Conservation (phyloP, 2,113 vertebrate genomes). For the Nestor notabilis region DNA sequence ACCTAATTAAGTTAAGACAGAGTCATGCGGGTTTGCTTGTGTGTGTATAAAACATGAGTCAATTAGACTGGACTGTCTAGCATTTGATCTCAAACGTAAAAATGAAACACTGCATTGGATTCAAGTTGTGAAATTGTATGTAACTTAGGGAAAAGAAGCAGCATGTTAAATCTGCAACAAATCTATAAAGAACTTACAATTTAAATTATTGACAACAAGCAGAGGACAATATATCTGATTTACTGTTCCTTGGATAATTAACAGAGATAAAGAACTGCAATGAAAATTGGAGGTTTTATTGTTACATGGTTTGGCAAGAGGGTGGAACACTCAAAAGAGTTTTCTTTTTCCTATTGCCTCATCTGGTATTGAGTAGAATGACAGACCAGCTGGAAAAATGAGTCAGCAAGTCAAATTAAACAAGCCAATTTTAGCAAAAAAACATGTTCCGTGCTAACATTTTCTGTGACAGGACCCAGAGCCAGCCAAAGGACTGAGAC, state of each 20-base stretch:
- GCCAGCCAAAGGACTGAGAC: not conserved
- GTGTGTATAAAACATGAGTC: not conserved
- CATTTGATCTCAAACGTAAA: conserved; percentile 35
- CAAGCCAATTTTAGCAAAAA: conserved; percentile 23
- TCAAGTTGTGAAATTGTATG: conserved; percentile 4
- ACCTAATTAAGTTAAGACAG: not conserved
- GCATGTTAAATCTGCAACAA: conserved; percentile 32
- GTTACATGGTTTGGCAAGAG: conserved; percentile 57
- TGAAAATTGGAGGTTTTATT: conserved; percentile 59
- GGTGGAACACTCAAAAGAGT: conserved; percentile 51
- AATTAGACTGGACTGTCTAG: not conserved
- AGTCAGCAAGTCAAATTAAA: conserved; percentile 68
- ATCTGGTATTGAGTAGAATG: conserved; percentile 55
- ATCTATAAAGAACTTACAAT: conserved; percentile 48
- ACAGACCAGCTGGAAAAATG: conserved; percentile 64
- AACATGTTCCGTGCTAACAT: not conserved
- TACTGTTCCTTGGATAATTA: conserved; percentile 58
- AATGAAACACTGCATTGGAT: not conserved
- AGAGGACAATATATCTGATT: conserved; percentile 61
- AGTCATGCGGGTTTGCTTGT: not conserved
- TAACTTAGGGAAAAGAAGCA: conserved; percentile 22
- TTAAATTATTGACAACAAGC: conserved; percentile 57
- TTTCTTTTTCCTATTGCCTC: conserved; percentile 62
- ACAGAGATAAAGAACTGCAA: conserved; percentile 50
- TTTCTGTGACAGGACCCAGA: not conserved